Evolutionary conservation across 2,113 vertebrate genomes (phyloP).

Genomic region (Lagopus leucura): DNA sequence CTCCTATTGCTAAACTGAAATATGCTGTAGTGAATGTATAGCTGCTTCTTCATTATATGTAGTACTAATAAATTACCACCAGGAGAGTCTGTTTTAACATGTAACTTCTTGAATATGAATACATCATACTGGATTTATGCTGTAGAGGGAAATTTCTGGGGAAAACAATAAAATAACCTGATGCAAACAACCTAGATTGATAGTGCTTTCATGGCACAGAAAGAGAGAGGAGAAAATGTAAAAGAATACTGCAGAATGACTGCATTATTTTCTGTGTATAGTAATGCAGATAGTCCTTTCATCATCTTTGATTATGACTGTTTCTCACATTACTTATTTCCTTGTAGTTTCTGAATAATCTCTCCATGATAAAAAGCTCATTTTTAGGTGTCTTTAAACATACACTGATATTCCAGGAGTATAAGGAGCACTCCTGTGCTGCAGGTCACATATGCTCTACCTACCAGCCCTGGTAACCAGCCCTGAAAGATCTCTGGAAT

Average conservation of each 20-base stretch:
- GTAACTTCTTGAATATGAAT: conserved; percentile 59
- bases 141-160: not conserved
- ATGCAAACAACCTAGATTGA: conserved; percentile 26
- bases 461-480: not conserved
- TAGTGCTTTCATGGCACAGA: not conserved
- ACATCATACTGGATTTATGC: conserved; percentile 61
- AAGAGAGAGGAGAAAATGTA: not conserved
- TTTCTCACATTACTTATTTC: not conserved
- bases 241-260: not conserved
- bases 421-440: not conserved
- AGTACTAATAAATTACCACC: conserved; percentile 66
- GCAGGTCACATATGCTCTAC: accelerated
- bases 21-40: conserved; percentile 12
- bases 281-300: not conserved
- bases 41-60: conserved; percentile 55
- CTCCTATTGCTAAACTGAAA: conserved; percentile 45
- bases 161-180: conserved; percentile 36
- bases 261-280: not conserved
- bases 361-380: not conserved
- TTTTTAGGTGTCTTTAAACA: not conserved
- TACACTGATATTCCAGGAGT: not conserved
- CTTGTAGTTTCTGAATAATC: not conserved
- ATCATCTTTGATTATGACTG: not conserved
- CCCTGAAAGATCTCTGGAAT: not conserved
- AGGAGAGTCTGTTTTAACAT: conserved; percentile 45